Base-by-base conservation (phyloP, 2,797 vertebrate species). In the Phoxinus dragarum region DNA sequence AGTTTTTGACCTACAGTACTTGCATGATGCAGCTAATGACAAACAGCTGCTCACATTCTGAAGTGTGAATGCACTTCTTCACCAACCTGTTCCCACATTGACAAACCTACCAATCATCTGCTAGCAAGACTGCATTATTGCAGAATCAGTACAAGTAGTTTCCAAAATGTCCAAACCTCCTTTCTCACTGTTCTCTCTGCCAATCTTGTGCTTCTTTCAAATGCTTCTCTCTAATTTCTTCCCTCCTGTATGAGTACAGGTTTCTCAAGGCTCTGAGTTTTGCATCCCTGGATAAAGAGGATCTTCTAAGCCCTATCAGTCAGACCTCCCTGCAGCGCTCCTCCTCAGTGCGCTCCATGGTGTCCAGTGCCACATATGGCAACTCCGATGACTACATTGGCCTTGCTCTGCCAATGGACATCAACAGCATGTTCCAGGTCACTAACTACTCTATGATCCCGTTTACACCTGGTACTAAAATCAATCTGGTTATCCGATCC, bases 241-340 rank as follows among this genome's bases (percentile, higher is more conserved):
- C 4, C 34, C 10, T 90, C 93, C 82, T 94, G 76, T 86, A 88
- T 89, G 90, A 91, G 83, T 90, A 86, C 94, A 99, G 98, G 95
- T 99, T 99, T 89, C 96, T 99, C 93, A 99, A 99, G 96, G 98
- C 98, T 87, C 95, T 99, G 93, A 99, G 98, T 93, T 99, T 99
- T 14, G 98, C 98, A 80, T 99, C 98, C 0, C 94, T 99, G 93
- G 98, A 99, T 93, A 99, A 99, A 93, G 98, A 99, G 94, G 98
- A 99, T 74, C 95, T 99, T 10, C 94, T 99, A 90, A 99, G 97
- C 89, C 98, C 98, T 85, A 99, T 99, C 93, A 99, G 98, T 94
- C 96, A 99, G 93, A 99, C 96, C 87, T 97, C 97, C 5, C 94
- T 99, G 84, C 98, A 99, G 19, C 98, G 98, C 84, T 99, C 98